Percentiles rank a stretch among this genome's conserved stretches.
Conservation (phyloP, 2,113 vertebrate species). For the Mola mola region DNA sequence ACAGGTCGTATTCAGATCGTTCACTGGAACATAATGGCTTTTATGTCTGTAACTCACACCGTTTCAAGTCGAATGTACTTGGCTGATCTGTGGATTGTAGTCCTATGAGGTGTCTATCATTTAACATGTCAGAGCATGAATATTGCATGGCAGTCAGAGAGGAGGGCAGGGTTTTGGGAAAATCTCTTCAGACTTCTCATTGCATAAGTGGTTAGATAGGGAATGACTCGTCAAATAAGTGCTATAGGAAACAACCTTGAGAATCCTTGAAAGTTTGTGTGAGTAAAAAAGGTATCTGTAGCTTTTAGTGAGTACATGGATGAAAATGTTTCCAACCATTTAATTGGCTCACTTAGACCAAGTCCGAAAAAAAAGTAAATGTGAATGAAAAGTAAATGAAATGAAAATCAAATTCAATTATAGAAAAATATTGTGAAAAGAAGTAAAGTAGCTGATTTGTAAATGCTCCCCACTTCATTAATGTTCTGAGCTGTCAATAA, state of each 20-base stretch:
- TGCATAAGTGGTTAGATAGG: slow-evolving; percentile 14
- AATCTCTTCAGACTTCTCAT: slow-evolving; percentile 22
- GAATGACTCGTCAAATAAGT: slow-evolving; percentile 16
- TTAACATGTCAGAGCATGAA: slow-evolving; percentile 49
- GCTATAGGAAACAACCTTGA: slow-evolving; percentile 2
- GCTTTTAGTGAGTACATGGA: too few species aligned
- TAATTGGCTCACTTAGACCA: too few species aligned
- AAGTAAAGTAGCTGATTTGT: too few species aligned
- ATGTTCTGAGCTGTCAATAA: too few species aligned
- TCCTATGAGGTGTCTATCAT: slow-evolving; percentile 49
- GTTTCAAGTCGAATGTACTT: slow-evolving; percentile 42
- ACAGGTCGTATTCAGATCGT: slow-evolving; percentile 35
- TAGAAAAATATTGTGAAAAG: too few species aligned
- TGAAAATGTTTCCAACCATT: too few species aligned
- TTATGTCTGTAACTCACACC: slow-evolving; percentile 35
- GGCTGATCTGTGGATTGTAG: slow-evolving; percentile 27
- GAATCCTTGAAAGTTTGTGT: slow-evolving; percentile 7
- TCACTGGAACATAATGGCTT: slow-evolving; percentile 40
- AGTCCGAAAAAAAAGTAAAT: too few species aligned
- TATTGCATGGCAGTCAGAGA: slow-evolving; percentile 31
- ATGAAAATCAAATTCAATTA: too few species aligned
- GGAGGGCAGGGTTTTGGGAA: slow-evolving; percentile 26
- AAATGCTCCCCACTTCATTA: too few species aligned
- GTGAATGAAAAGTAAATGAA: too few species aligned
- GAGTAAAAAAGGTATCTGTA: not conserved